These are phyloP conservation scores for Hippasteria phrygiana DNA, from an alignment of 53 echinoderm and acorn worm genomes.

Conservation along the genomic window DNA sequence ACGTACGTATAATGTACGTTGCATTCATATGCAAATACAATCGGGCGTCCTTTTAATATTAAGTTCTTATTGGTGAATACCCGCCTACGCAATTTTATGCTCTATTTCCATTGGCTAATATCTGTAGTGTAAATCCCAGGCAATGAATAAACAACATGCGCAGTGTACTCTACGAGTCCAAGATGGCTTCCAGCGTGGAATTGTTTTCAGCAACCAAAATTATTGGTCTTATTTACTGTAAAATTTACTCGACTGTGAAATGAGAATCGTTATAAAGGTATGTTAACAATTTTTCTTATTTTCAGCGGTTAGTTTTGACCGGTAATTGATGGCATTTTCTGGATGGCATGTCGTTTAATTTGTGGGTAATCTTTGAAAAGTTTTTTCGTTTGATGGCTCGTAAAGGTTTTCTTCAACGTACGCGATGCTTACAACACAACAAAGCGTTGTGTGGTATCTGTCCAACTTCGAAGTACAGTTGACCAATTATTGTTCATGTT, in stretches of 20 bases:
- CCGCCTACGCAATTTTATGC: conserved; percentile 17
- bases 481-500: too few relatives aligned
- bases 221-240: neutral
- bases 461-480: neutral
- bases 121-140: neutral
- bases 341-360: neutral
- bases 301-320: neutral
- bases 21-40: conserved; percentile 19
- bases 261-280: conserved; percentile 8
- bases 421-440: too few relatives aligned
- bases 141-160: conserved; percentile 39
- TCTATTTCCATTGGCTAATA: conserved; percentile 12
- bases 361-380: neutral
- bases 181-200: conserved; percentile 63
- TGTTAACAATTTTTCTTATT: neutral
- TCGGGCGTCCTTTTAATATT: neutral
- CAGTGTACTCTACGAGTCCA: neutral
- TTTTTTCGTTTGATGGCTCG: neutral
- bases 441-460: neutral
- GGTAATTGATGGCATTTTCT: neutral
- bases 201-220: neutral
- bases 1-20: neutral
- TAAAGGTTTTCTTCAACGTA: too few relatives aligned
- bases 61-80: conserved; percentile 2
- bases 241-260: neutral